Evolutionary conservation across 2,888 invertebrate species (phyloP).

Genomic region (Leptinotarsa juncta): DNA sequence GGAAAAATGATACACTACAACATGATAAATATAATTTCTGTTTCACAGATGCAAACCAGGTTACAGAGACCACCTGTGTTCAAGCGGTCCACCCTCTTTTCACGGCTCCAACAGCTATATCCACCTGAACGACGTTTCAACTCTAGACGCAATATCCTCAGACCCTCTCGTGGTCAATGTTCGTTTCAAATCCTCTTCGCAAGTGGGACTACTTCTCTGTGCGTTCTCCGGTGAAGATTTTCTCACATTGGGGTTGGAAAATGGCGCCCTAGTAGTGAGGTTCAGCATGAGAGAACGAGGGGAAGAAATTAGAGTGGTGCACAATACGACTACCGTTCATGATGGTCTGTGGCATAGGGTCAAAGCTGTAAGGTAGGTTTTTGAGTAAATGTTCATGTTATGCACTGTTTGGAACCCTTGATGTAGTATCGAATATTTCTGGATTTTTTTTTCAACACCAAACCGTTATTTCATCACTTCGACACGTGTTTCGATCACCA

Average conservation of each 20-base stretch:
- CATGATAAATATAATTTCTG: neutral
- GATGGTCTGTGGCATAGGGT: conserved; percentile 90
- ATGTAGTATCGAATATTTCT: no score
- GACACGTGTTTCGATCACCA: no score
- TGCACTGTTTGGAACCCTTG: no score
- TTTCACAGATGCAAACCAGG: conserved; percentile 71
- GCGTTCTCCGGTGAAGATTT: conserved; percentile 84
- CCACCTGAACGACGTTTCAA: conserved; percentile 87
- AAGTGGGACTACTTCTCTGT: conserved; percentile 86
- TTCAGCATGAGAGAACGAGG: conserved; percentile 89
- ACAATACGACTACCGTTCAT: conserved; percentile 87
- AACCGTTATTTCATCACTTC: no score
- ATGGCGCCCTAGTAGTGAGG: conserved; percentile 79
- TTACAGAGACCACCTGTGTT: conserved; percentile 66
- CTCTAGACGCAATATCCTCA: conserved; percentile 85
- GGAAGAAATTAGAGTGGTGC: conserved; percentile 84
- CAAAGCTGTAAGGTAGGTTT: conserved; percentile 76
- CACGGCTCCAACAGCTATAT: conserved; percentile 87
- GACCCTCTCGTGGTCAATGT: conserved; percentile 90
- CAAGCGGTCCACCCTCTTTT: conserved; percentile 79
- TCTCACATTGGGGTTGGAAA: conserved; percentile 85
- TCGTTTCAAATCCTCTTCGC: conserved; percentile 79
- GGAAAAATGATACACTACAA: no score
- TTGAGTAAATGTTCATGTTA: no score
- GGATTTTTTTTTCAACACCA: no score